phyloP scores from a whole-genome alignment of 1,140 invertebrate genomes.

The Zaprionus ornatus region DNA sequence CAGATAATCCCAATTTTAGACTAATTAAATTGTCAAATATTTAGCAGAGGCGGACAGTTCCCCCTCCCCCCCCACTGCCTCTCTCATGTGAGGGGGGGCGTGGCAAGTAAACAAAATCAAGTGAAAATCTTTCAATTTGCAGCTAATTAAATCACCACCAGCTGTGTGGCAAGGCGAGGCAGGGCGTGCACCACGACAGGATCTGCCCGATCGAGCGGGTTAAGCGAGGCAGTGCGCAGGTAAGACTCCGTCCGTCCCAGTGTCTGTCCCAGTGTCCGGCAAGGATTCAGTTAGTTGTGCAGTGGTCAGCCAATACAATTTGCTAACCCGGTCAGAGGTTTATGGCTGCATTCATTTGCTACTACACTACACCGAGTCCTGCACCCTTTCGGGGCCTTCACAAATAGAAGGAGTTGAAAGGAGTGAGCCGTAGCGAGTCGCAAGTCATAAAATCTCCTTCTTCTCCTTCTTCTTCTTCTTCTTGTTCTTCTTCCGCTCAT shows the following conservation, averaged over 20 bases:
- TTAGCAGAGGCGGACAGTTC: conserved; percentile 30
- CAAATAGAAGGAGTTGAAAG: conserved; percentile 43
- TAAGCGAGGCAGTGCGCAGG: conserved; percentile 14
- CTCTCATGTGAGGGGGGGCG: conserved; percentile 27
- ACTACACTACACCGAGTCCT: neutral
- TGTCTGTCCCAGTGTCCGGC: neutral
- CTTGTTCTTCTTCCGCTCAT: neutral
- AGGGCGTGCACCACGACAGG: neutral
- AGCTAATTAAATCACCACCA: conserved; percentile 45
- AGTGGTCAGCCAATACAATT: conserved; percentile 38
- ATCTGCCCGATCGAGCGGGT: conserved; percentile 4
- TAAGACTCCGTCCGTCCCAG: neutral
- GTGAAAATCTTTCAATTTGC: conserved; percentile 37
- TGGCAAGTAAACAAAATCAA: conserved; percentile 33
- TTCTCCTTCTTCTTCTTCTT: neutral
- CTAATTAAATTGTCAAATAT: conserved; percentile 83
- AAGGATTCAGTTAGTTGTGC: conserved; percentile 10
- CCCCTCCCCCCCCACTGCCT: neutral
- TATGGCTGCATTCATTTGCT: conserved; percentile 9
- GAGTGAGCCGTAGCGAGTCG: conserved; percentile 47
- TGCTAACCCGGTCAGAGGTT: conserved; percentile 49
- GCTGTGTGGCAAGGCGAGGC: neutral
- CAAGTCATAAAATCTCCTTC: conserved; percentile 50
- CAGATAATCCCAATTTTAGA: conserved; percentile 73
- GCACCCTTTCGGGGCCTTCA: neutral